These are phyloP conservation scores for Enteromius mattozi DNA, from an alignment of 2,797 vertebrate species.

Conservation along the genomic window DNA sequence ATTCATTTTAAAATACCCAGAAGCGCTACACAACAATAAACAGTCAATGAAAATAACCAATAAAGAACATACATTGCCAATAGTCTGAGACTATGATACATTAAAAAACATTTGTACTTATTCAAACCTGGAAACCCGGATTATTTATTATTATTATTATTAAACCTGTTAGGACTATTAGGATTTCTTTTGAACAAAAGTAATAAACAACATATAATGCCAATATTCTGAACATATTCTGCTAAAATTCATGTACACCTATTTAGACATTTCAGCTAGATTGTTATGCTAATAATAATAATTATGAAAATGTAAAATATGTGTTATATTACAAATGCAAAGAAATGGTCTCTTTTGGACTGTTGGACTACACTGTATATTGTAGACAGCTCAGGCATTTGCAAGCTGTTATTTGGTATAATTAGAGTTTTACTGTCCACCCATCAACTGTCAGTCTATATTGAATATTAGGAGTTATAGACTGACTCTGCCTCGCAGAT, in stretches of 20 bases:
- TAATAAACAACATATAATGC: background rate
- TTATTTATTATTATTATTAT: background rate
- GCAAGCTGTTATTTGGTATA: background rate
- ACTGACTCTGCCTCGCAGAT: background rate
- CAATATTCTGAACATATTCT: background rate
- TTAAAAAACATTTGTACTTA: background rate
- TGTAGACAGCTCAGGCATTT: background rate
- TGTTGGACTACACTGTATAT: background rate
- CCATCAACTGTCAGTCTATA: background rate
- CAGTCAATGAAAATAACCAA: background rate
- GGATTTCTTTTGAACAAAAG: background rate
- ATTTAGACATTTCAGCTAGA: background rate
- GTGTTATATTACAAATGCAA: background rate
- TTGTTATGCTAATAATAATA: background rate
- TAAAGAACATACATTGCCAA: background rate
- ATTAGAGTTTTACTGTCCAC: background rate
- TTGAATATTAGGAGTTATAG: constrained; percentile 13
- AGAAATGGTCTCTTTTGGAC: background rate
- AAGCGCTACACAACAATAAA: background rate
- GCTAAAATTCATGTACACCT: background rate
- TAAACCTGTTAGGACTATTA: background rate
- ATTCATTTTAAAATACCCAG: background rate
- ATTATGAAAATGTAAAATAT: background rate
- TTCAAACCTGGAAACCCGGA: background rate
- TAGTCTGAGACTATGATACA: background rate